Evolutionary conservation across 1,140 invertebrate genomes (phyloP), one percentile per base, ranked within the genome.

Genomic region (Megalopta genalis): DNA sequence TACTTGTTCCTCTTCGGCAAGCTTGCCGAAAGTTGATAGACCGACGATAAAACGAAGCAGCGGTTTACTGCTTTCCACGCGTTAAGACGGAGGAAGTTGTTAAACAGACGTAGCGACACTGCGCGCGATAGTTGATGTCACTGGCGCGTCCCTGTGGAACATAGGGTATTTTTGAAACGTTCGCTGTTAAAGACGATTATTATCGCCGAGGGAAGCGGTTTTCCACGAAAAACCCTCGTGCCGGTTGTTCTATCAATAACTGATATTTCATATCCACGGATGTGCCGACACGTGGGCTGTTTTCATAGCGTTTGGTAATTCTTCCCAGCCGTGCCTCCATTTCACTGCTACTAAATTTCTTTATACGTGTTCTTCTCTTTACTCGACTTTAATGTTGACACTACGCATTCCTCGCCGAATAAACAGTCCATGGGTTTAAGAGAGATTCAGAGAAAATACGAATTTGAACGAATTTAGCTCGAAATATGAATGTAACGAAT

Each of bases 11-110:
- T 79, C 75, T 81, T 76, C 74, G 27, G 66, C 67, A 54, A 77
- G 70, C 66, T 65, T 7, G 14, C 67, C 27, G 72, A 80, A 66
- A 81, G 82, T 86, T 88, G 82, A 88, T 88, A 88, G 82, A 71
- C 75, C 63, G 66, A 79, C 84, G 85, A 89, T 89, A 86, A 90
- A 90, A 85, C 78, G 82, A 73, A 67, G 84, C 70, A 54, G 32
- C 62, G 81, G 78, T 89, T 87, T 88, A 87, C 76, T 81, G 68
- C 77, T 81, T 76, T 81, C 71, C 62, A 86, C 77, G 81, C 81
- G 83, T 80, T 83, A 86, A 85, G 83, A 64, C 84, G 80, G 57
- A 87, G 84, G 81, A 85, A 87, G 86, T 86, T 86, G 86, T 85
- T 87, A 87, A 87, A 81, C 64, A 82, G 76, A 49, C 66, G 63